Base-by-base conservation (phyloP, 2,113 vertebrate genomes). In the Panthera leo region DNA sequence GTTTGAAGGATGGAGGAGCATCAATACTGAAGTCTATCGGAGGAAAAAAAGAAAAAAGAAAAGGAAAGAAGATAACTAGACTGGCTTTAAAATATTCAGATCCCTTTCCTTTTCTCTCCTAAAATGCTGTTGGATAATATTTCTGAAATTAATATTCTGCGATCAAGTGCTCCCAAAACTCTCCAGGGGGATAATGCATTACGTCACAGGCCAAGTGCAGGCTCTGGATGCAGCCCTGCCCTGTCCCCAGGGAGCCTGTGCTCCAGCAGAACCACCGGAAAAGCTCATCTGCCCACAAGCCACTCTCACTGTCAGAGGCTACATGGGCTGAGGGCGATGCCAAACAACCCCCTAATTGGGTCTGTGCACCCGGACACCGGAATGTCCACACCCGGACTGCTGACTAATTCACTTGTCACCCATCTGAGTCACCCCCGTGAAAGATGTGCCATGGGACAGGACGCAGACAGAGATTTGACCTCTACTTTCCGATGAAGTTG, bases 1-100 rank as follows among this genome's bases (percentile, higher is more conserved):
- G 99, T 95, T 99, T 99, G 98, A 99, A 99, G 71, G 99, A 99
- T 45, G 99, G 99, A 96, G 99, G 99, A 76, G 99, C 99, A 96
- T 99, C 99, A 84, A 99, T 99, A 98, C 91, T 99, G 98, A 99
- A 99, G 98, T 99, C 99, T 99, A 97, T 89, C 48, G 89, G 90
- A 10, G 88, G 45, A 86, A 61, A 84, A 85, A 83, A 79, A n/a
- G n/a, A 75, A 86, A 61, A 84, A 85, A 83, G 75, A n/a, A 34
- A 75, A 65, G 70, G 53, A 78, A 34, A 76, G 75, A 91, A 92
- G 19, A 70, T 78, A 82, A 97, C 7, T 51, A 65, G 89, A 48
- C 5, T 85, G n/a, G 14, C 29, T 91, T 90, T 58, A 85, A 97
- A 82, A 68, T 58, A 89, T 55, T 82, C 80, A 48, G 58, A 67